Evolutionary conservation across 2,113 vertebrate genomes (phyloP).

Genomic region (Apodemus speciosus): DNA sequence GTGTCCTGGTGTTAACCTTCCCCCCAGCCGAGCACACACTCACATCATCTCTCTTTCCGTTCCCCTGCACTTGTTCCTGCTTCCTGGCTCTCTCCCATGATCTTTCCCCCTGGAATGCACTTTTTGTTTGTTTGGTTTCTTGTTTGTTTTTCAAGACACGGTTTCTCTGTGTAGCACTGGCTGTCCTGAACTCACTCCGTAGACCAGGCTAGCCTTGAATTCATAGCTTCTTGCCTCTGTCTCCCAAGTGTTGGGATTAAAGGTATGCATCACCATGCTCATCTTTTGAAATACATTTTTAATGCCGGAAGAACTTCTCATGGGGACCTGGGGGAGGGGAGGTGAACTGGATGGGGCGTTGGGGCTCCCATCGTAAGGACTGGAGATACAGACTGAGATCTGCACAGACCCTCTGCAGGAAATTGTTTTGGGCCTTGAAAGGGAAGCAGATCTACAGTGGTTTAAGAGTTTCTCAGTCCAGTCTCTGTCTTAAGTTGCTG

Average conservation of each 20-base stretch:
- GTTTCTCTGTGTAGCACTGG: not conserved
- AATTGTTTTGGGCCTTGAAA: not conserved
- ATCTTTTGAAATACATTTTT: conserved; percentile 41
- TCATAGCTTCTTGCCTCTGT: not conserved
- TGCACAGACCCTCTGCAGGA: conserved; percentile 19
- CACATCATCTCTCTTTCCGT: rapidly evolving
- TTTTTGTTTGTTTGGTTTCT: not conserved
- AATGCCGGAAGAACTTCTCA: conserved; percentile 54
- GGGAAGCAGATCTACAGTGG: not conserved
- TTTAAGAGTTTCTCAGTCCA: not conserved
- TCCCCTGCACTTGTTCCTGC: not conserved
- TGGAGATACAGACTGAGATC: not conserved
- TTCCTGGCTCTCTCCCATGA: not conserved
- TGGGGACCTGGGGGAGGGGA: not conserved
- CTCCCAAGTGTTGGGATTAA: not conserved
- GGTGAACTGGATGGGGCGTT: conserved; percentile 9
- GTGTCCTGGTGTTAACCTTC: not conserved
- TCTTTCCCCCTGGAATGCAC: not conserved
- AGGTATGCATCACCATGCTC: not conserved
- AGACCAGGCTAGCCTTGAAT: not conserved
- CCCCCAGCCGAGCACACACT: not conserved
- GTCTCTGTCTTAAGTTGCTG: not conserved
- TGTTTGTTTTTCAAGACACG: not conserved
- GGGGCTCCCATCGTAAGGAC: not conserved
- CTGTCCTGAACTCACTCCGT: not conserved